Percentiles rank a stretch among this genome's conserved stretches.
Conservation (phyloP, 2,113 vertebrate genomes). For the Crocuta crocuta region DNA sequence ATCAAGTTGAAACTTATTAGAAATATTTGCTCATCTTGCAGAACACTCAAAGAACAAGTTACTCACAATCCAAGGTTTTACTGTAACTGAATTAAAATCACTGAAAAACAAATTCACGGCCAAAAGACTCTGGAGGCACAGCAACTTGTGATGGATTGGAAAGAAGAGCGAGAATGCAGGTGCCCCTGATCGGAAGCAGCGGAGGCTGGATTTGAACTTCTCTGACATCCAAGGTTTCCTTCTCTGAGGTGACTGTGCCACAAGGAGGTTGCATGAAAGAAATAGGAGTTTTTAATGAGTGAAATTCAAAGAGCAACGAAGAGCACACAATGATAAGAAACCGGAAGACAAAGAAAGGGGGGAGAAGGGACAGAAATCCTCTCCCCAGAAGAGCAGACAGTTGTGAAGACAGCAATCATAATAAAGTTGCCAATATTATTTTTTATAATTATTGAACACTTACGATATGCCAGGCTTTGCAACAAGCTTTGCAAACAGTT, state of each 20-base stretch:
- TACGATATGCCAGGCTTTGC: neutral
- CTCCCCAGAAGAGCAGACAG: neutral
- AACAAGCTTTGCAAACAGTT: neutral
- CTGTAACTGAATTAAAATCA: neutral
- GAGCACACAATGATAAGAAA: neutral
- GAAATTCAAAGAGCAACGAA: slow-evolving; percentile 11
- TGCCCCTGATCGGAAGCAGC: neutral
- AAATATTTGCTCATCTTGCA: no score
- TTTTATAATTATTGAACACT: slow-evolving; percentile 47
- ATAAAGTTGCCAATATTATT: neutral
- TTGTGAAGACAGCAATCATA: neutral
- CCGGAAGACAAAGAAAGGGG: neutral
- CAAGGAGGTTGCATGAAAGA: neutral
- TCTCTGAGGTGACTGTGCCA: neutral
- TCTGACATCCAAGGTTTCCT: neutral
- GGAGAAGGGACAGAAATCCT: neutral
- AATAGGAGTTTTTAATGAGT: neutral
- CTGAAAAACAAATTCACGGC: neutral
- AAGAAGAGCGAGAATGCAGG: neutral
- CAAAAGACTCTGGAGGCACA: neutral
- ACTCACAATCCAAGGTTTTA: no score
- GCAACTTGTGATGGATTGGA: neutral
- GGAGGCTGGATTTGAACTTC: neutral
- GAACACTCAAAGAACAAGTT: no score
- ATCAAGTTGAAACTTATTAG: no score